Evolutionary conservation across 2,888 invertebrate species (phyloP).

Genomic region (Xanthostigma xanthostigma): DNA sequence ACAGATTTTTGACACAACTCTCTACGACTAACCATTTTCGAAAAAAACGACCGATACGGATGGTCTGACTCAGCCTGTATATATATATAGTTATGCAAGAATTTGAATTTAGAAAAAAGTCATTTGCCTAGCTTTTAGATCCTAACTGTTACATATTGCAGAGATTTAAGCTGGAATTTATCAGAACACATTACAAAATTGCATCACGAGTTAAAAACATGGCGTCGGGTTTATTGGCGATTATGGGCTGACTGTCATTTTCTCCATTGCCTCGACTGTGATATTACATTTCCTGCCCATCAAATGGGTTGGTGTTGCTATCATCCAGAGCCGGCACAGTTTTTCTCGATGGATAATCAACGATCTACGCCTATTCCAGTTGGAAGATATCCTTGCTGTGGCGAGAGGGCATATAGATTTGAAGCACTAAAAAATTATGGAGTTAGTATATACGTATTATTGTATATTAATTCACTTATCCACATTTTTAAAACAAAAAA

Average conservation of each 20-base stretch:
- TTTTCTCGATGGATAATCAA: slow-evolving; percentile 50
- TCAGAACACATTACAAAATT: slow-evolving; percentile 65
- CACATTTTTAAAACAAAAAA: too few species aligned
- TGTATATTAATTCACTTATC: too few species aligned
- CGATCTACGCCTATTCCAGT: slow-evolving; percentile 50
- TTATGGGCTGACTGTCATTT: slow-evolving; percentile 87
- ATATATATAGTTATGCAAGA: too few species aligned
- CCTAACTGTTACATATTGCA: slow-evolving; percentile 17
- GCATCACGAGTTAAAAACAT: slow-evolving; percentile 64
- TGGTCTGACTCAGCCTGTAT: too few species aligned
- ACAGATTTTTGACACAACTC: too few species aligned
- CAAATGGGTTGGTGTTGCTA: slow-evolving; percentile 70
- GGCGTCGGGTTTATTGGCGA: slow-evolving; percentile 88
- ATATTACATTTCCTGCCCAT: slow-evolving; percentile 58
- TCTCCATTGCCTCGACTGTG: slow-evolving; percentile 65
- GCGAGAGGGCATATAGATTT: slow-evolving; percentile 68
- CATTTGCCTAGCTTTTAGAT: too few species aligned
- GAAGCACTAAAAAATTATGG: slow-evolving; percentile 47
- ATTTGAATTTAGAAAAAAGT: too few species aligned
- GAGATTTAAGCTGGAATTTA: slow-evolving; percentile 66
- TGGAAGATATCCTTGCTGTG: slow-evolving; percentile 77
- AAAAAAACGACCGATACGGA: too few species aligned
- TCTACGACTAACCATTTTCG: too few species aligned
- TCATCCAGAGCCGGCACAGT: slow-evolving; percentile 65
- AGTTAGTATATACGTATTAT: slow-evolving; percentile 28